These are phyloP conservation scores for Tragelaphus strepsiceros DNA, from an alignment of 2,113 vertebrate species.

Conservation along the genomic window DNA sequence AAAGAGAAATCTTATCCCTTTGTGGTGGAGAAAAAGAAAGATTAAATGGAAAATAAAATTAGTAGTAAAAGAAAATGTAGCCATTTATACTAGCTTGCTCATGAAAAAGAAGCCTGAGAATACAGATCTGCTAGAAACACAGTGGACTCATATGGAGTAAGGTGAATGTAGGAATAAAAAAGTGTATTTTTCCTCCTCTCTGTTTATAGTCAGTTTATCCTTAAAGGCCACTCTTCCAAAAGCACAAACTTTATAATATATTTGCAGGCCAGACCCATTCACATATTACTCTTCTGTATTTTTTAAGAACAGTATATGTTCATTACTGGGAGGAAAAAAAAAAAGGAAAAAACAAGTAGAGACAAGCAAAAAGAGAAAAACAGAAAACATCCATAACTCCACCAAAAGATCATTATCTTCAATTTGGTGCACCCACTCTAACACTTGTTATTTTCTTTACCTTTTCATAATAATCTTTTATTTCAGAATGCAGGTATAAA, in stretches of 20 bases:
- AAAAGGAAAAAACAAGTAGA: not conserved
- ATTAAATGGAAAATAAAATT: constrained; percentile 1
- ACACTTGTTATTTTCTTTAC: not conserved
- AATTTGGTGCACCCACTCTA: not conserved
- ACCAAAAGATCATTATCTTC: not conserved
- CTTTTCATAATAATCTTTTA: not conserved
- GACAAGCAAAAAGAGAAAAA: not conserved
- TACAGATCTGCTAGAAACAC: not conserved
- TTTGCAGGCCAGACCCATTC: not conserved
- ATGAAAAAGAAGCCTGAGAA: not conserved
- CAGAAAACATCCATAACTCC: not conserved
- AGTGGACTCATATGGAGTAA: not conserved
- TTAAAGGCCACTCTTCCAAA: not conserved
- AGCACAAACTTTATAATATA: not conserved
- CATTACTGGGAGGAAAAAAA: not conserved
- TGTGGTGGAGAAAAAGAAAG: not conserved
- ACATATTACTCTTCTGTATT: not conserved
- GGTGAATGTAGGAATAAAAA: not conserved
- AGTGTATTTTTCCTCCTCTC: not conserved
- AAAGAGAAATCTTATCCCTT: not conserved
- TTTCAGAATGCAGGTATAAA: not conserved
- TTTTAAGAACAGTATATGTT: not conserved
- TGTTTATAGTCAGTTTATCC: not conserved
- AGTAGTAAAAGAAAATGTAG: not conserved
- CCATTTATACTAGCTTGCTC: not conserved